Percentiles rank a stretch among this genome's conserved stretches.
Evolutionary conservation across 1,140 invertebrate genomes (phyloP).

Genomic region (Yoshiicerus persimilis): DNA sequence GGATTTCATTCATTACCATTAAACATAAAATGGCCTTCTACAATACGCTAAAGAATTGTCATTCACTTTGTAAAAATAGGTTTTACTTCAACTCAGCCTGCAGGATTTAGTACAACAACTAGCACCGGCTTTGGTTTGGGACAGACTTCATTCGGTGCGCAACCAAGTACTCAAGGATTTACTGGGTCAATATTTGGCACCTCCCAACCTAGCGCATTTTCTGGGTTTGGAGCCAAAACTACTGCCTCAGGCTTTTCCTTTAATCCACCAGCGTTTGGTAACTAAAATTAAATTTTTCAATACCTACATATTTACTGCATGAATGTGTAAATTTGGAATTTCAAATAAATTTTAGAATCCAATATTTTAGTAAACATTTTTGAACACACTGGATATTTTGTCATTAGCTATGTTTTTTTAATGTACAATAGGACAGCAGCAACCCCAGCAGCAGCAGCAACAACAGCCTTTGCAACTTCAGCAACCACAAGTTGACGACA

Average conservation of each 20-base stretch:
- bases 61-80: neutral
- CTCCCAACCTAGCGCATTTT: slow-evolving; percentile 52
- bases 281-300: too few species aligned
- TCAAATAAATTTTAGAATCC: too few species aligned
- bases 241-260: neutral
- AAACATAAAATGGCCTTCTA: too few species aligned
- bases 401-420: too few species aligned
- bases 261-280: neutral
- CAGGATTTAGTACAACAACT: slow-evolving; percentile 38
- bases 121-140: slow-evolving; percentile 54
- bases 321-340: neutral
- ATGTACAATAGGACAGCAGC: slow-evolving; percentile 52
- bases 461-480: slow-evolving; percentile 54
- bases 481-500: slow-evolving; percentile 65
- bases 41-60: too few species aligned
- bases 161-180: slow-evolving; percentile 29
- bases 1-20: too few species aligned
- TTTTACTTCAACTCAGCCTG: slow-evolving; percentile 32
- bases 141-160: slow-evolving; percentile 24
- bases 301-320: too few species aligned
- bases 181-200: slow-evolving; percentile 6
- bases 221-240: slow-evolving; percentile 57
- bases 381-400: too few species aligned
- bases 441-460: slow-evolving; percentile 44
- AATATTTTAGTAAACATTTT: too few species aligned